These are phyloP conservation scores for Eunapius fragilis DNA, from an alignment of 37 sponge, comb jelly and placozoan species.

Conservation along the genomic window DNA sequence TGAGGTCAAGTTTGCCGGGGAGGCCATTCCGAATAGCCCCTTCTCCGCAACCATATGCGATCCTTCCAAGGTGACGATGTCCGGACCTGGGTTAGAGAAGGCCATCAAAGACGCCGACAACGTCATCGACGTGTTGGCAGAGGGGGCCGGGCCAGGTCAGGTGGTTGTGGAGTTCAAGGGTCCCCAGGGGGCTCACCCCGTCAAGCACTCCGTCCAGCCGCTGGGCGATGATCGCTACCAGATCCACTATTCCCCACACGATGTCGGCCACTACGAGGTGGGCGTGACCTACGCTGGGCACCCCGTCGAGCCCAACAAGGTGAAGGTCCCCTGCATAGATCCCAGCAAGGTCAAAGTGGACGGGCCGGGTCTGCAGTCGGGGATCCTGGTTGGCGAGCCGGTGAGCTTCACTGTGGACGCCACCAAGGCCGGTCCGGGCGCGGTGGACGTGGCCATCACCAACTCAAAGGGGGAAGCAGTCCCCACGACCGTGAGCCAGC, in stretches of 20 bases:
- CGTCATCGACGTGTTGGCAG: conserved; percentile 57
- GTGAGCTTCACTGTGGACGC: conserved; percentile 88
- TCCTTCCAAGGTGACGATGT: conserved; percentile 51
- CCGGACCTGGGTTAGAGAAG: conserved; percentile 65
- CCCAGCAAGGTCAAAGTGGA: conserved; percentile 72
- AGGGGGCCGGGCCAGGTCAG: conserved; percentile 80
- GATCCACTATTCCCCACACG: conserved; percentile 60
- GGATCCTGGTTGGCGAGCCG: conserved; percentile 53
- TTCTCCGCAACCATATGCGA: conserved; percentile 77
- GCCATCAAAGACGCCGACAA: conserved; percentile 58
- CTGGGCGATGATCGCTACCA: conserved; percentile 57
- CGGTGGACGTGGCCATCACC: conserved; percentile 38
- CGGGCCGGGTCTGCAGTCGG: conserved; percentile 89
- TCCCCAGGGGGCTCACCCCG: conserved; percentile 18
- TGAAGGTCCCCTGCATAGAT: conserved; percentile 40
- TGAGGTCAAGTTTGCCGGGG: conserved; percentile 76
- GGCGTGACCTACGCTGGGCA: conserved; percentile 36
- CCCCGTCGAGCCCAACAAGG: conserved; percentile 33
- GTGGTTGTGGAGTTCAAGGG: conserved; percentile 20
- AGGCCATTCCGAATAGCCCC: conserved; percentile 69
- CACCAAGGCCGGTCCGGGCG: conserved; percentile 80
- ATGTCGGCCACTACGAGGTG: conserved; percentile 20
- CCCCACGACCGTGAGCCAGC: background rate
- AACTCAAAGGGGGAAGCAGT: conserved; percentile 34
- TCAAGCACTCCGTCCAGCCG: conserved; percentile 22